Evolutionary conservation across 2,113 vertebrate species (phyloP), one percentile per base, ranked within the genome.

Genomic region (Tragelaphus strepsiceros): DNA sequence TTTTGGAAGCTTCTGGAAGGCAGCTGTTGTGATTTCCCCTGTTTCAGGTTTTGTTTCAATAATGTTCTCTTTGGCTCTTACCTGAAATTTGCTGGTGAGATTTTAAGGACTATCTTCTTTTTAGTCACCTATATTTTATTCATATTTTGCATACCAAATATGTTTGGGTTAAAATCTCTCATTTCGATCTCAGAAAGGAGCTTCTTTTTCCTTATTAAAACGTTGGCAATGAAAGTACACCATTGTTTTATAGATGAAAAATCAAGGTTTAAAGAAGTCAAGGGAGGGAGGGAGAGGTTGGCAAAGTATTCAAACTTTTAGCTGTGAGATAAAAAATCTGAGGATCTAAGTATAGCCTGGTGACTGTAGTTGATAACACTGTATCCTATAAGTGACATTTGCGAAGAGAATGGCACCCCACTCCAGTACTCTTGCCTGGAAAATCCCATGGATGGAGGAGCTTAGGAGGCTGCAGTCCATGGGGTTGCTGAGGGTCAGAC

Each of bases 151-250:
- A 21, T 56, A 26, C 10, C 17, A 30, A 61, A 28, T 88, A 78
- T 43, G 26, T 53, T 92, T 74, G 24, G 30, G 39, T 92, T 64
- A n/a, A 90, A 64, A 94, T 35, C 21, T 86, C 77, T 61, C 43
- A 49, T 53, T 90, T 82, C 35, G 13, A 64, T 24, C 59, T 39
- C 0, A 24, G 19, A 90, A 67, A 51, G n/a, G 53, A 83, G 35
- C 22, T 94, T 91, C 58, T 51, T 2, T 95, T 91, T 59, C 56
- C 24, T 81, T 90, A 54, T 30, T 61, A 95, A 97, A 21, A 59
- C 62, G 59, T 64, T 84, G 7, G 12, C 51, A 78, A 81, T 82
- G 81, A 95, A 98, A 92, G 43, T 2, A 2, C 2, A 26, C 51
- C 16, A 35, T 46, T 61, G 19, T 71, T 77, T 71, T 49, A 83